These are phyloP conservation scores for Cerceris ruficornis DNA, from an alignment of 2,888 invertebrate species.

Conservation along the genomic window DNA sequence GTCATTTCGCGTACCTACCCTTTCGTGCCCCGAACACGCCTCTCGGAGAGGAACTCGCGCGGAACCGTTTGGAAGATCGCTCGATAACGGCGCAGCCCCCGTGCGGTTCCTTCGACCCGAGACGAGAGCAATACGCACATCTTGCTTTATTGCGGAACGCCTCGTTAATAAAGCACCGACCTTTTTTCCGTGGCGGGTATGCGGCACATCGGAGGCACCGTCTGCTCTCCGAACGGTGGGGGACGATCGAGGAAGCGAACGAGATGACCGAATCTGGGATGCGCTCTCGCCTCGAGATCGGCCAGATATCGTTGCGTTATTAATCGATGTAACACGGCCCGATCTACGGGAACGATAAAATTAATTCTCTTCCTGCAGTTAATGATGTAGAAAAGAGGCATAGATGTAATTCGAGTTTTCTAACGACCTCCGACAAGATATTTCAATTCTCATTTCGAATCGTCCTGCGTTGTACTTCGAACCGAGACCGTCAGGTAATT, in stretches of 20 bases:
- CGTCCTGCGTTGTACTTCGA: no score
- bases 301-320: constrained; percentile 50
- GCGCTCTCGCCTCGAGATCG: constrained; percentile 42
- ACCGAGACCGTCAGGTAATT: no score
- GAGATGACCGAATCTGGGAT: constrained; percentile 59
- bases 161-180: constrained; percentile 71
- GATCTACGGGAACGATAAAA: constrained; percentile 46
- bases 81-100: constrained; percentile 69
- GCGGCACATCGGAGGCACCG: constrained; percentile 27
- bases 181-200: constrained; percentile 40
- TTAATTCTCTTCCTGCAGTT: constrained; percentile 41
- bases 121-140: constrained; percentile 61
- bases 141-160: constrained; percentile 69
- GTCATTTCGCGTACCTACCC: constrained; percentile 49
- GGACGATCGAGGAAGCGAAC: constrained; percentile 54
- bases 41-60: constrained; percentile 51
- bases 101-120: constrained; percentile 63
- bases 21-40: constrained; percentile 59
- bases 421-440: no score
- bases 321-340: constrained; percentile 49
- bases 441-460: no score
- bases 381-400: constrained; percentile 3
- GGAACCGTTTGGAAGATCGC: constrained; percentile 67
- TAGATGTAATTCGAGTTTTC: neutral
- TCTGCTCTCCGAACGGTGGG: constrained; percentile 9